Percentiles rank a stretch among this genome's conserved stretches.
Evolutionary conservation across 2,888 invertebrate genomes (phyloP).

Genomic region (Scaptomyza tumidula): DNA sequence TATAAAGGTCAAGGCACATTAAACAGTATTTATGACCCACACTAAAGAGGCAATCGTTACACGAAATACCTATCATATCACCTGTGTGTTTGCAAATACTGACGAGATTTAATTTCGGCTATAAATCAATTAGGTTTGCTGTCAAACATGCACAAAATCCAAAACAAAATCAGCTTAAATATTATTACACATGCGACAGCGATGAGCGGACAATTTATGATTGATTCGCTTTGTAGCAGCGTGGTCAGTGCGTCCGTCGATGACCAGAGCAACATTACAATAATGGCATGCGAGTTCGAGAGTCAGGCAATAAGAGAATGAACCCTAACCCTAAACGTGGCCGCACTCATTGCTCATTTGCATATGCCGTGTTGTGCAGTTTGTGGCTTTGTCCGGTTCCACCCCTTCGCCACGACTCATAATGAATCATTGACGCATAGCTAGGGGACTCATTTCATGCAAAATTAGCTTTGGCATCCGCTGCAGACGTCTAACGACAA

Average conservation of each 20-base stretch:
- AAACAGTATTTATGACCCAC: slow-evolving; percentile 9
- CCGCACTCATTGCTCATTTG: slow-evolving; percentile 64
- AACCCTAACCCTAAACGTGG: slow-evolving; percentile 12
- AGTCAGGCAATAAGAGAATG: background rate
- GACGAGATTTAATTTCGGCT: slow-evolving; percentile 56
- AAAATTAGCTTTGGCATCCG: slow-evolving; percentile 76
- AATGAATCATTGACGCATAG: slow-evolving; percentile 69
- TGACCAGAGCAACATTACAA: slow-evolving; percentile 10
- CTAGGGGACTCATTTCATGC: slow-evolving; percentile 72
- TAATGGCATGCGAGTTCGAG: background rate
- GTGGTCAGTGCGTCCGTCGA: slow-evolving; percentile 29
- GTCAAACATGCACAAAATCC: slow-evolving; percentile 33
- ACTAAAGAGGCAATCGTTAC: slow-evolving; percentile 9
- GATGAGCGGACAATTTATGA: slow-evolving; percentile 60
- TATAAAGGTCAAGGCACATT: slow-evolving; percentile 18
- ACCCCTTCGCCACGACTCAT: slow-evolving; percentile 29
- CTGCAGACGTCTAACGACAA: slow-evolving; percentile 65
- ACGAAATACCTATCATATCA: background rate
- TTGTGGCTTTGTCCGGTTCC: slow-evolving; percentile 34
- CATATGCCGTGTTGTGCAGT: slow-evolving; percentile 56
- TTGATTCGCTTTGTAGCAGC: slow-evolving; percentile 60
- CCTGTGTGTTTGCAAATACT: slow-evolving; percentile 13
- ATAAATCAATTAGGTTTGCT: slow-evolving; percentile 64
- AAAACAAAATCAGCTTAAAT: slow-evolving; percentile 31
- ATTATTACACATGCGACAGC: slow-evolving; percentile 49